These are phyloP conservation scores for Miniopterus natalensis DNA, from an alignment of 2,113 vertebrate genomes.

Conservation along the genomic window DNA sequence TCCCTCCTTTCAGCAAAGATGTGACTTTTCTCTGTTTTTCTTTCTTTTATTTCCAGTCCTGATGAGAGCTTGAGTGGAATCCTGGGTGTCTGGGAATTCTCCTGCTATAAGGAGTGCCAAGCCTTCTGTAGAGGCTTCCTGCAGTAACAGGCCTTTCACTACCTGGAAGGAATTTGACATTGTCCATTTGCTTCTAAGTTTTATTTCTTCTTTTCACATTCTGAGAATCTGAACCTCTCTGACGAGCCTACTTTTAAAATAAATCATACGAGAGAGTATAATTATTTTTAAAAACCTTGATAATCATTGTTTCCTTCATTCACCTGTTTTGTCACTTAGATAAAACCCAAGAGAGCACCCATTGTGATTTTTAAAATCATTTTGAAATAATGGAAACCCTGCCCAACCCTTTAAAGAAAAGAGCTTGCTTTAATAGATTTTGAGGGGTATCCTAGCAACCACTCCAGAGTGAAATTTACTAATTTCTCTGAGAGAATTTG, in stretches of 20 bases:
- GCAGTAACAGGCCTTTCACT: background rate
- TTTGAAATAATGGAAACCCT: conserved; percentile 70
- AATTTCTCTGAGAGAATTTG: conserved; percentile 67
- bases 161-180: background rate
- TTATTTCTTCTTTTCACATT: background rate
- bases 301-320: conserved; percentile 37
- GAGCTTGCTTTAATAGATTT: conserved; percentile 66
- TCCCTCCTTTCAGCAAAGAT: background rate
- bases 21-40: background rate
- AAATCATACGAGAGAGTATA: background rate
- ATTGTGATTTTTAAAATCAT: conserved; percentile 69
- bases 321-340: conserved; percentile 46
- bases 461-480: conserved; percentile 69
- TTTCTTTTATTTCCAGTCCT: background rate
- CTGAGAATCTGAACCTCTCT: background rate
- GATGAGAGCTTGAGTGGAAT: background rate
- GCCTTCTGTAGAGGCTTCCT: background rate
- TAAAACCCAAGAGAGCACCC: conserved; percentile 44
- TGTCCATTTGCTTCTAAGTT: conserved; percentile 19
- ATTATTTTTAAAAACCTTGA: conserved; percentile 30
- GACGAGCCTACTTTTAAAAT: conserved; percentile 45
- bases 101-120: rapidly evolving
- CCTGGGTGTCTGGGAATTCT: background rate
- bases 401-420: conserved; percentile 62
- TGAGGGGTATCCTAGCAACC: conserved; percentile 69